These are phyloP conservation scores for Leucania comma DNA, from an alignment of 2,888 invertebrate species.

Conservation along the genomic window DNA sequence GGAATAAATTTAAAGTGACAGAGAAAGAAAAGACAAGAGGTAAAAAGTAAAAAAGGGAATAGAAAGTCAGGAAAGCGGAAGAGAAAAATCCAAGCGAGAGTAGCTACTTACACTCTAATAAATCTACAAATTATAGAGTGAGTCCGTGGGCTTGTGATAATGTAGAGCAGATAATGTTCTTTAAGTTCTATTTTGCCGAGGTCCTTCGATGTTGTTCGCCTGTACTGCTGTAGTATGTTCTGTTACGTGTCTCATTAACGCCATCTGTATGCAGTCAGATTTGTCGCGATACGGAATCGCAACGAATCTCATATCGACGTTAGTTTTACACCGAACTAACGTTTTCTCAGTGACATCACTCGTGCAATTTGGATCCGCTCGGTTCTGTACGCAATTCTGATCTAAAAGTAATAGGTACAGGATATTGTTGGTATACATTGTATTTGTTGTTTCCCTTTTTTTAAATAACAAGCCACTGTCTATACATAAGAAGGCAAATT, in stretches of 20 bases:
- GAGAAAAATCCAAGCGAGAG: too few relatives aligned
- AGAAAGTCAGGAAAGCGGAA: too few relatives aligned
- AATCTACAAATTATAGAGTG: too few relatives aligned
- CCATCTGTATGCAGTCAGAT: conserved; percentile 5
- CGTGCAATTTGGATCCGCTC: background rate
- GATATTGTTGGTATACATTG: background rate
- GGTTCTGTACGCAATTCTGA: background rate
- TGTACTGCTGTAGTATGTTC: too few relatives aligned
- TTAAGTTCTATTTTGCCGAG: too few relatives aligned
- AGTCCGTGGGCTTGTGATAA: too few relatives aligned
- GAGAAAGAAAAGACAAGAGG: too few relatives aligned
- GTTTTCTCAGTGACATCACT: conserved; percentile 6
- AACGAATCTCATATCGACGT: background rate
- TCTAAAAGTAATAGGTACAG: background rate
- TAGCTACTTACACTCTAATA: too few relatives aligned
- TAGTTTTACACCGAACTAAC: background rate
- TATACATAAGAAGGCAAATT: background rate
- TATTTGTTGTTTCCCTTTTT: background rate
- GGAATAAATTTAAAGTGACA: too few relatives aligned
- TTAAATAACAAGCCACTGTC: conserved; percentile 1
- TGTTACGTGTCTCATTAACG: background rate
- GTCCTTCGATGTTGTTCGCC: background rate
- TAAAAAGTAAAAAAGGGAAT: too few relatives aligned
- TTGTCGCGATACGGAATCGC: background rate
- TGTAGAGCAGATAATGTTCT: too few relatives aligned